Evolutionary conservation across 1,140 invertebrate genomes (phyloP), one percentile per base, ranked within the genome.

Genomic region (Drosophila sturtevanti): DNA sequence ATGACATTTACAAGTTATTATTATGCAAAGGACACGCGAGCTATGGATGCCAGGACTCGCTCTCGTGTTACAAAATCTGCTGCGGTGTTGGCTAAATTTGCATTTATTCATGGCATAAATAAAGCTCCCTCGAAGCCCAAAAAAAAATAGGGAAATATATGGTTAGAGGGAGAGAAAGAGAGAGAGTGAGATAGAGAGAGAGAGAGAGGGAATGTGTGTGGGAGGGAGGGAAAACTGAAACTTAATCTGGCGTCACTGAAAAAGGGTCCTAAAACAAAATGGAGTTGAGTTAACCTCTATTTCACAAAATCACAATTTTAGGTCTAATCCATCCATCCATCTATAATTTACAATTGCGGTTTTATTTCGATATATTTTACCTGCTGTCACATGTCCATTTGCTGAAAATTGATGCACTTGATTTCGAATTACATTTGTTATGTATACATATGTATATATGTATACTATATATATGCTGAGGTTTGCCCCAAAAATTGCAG

Each of bases 61-160:
- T 68, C 77, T 79, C 66, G 76, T 86, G 82, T 79, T 87, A 75
- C 79, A 79, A 86, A 86, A 87, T 86, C 82, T 86, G 82, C 81
- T 70, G 72, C 71, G 75, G 75, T 74, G 84, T 82, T 48, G 78
- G 79, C 59, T 24, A 87, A 86, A 87, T 86, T 86, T 86, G 76
- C 82, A 86, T 86, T 87, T 86, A 86, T 86, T 86, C 82, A 87
- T 86, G 82, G 72, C 82, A 86, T 86, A 87, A 87, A 86, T 86
- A 86, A 87, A 82, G 82, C 69, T 78, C 51, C 62, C 38, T 24
- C 41, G 9, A 35, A 11, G 0, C n/a, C 44, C 60, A 77, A 63
- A 77, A 69, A 68, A 73, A 82, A 65, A 16, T 16, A 41, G 31
- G 65, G 63, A 64, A 35, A 61, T 68, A 59, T 56, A 48, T 48